Base-by-base conservation (phyloP, 2,888 invertebrate species). In the Tethea ocularis region DNA sequence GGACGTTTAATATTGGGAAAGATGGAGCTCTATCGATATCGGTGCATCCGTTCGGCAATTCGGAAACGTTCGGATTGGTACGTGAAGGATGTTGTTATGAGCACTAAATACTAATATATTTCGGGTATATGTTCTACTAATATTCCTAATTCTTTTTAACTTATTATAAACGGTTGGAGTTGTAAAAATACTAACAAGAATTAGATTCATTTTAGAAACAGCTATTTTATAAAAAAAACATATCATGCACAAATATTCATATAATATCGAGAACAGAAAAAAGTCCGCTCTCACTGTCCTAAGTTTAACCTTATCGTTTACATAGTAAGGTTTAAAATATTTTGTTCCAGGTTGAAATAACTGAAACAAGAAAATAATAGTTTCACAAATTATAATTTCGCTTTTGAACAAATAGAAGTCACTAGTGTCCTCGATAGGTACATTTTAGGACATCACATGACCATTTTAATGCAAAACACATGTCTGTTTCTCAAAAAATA, bases 21-120 rank as follows among this genome's bases (percentile, higher is more conserved):
- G 93, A 91, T 57, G 93, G 93, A 36, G 91, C 91, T 1, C 68
- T 93, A 36, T 92, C 93, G 4, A 89, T 93, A 68, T 89, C 91
- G 23, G 88, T 91, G 41, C 91, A 91, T 71, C 84, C 87, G 61
- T 75, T 77, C 68, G 74, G 75, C 64, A 78, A 59, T 63, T 83
- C 82, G 83, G 84, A 84, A 67, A 68, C 72, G 57, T 67, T 71
- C 68, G 78, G 78, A 67, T 77, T 83, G 91, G 91, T 91, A 92
- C 83, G 91, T 91, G 63, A 20, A 56, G 58, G 59, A 65, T 52
- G 61, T 59, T 63, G 63, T 60, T 61, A 61, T 46, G 60, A 61
- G 68, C 73, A 71, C 54, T 66, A 69, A 67, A 38, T 66, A 77
- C 80, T 81, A 81, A 80, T 70, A 22, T 57, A 74, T 78, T 78